Evolutionary conservation across 2,113 vertebrate genomes (phyloP), one percentile per base, ranked within the genome.

Genomic region (Xiphophorus maculatus): DNA sequence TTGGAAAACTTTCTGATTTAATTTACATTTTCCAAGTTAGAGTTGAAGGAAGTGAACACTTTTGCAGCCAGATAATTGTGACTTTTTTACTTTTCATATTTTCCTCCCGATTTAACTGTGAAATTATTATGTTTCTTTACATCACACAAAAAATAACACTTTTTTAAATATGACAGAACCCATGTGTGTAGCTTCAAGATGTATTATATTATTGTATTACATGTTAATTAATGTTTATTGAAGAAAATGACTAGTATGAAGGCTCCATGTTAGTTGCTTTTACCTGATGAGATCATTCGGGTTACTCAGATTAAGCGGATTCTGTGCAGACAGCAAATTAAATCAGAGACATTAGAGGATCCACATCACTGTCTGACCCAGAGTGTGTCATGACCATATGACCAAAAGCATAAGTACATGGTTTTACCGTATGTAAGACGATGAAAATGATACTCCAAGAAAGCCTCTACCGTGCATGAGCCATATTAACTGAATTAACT

Each of bases 331-430:
- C 67, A 48, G 28, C 67, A 61, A 63, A 79, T 86, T 67, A 83
- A 82, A 74, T 0, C 63, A 30, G 72, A 69, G 83, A 76, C 77
- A 80, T 78, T 66, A 73, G 73, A 63, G 9, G n/a, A 22, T 66
- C 68, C 54, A 71, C 81, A 69, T 79, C 66, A 76, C 63, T 60
- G 80, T 86, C 76, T 85, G 88, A 81, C 71, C 6, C 35, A 19
- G 3, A 48, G 64, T 22, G 13, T 63, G 19, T 62, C 58, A 66
- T 63, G 70, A 78, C 66, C 83, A 86, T 85, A 82, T 84, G 79
- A 83, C 85, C 77, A 42, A 75, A 80, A 79, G 88, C 63, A 85
- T 69, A 69, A 70, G 74, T 74, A 82, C 74, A 68, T 29, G 58
- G 51, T 63, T 71, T 79, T 76, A 63, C 66, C 44, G 51, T 83